Evolutionary conservation across 2,113 vertebrate species (phyloP), one percentile per base, ranked within the genome.

Genomic region (Nasalis larvatus): DNA sequence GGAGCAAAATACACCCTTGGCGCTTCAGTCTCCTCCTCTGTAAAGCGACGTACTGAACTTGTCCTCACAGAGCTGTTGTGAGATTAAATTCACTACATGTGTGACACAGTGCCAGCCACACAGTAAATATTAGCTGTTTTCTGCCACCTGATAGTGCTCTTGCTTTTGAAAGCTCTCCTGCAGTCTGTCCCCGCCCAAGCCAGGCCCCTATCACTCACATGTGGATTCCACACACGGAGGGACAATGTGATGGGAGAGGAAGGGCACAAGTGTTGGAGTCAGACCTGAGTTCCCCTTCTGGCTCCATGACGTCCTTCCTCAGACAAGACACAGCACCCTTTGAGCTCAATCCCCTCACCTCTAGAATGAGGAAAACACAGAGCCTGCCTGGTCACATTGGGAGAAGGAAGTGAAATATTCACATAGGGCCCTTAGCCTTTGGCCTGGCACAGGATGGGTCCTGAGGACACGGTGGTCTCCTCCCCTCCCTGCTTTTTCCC

Each of bases 221-320:
- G n/a, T 40, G 56, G 66, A 47, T 45, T 16, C 69, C 20, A 5
- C 35, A 60, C 85, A 60, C 1, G 42, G 47, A 68, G n/a, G 21
- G 76, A 76, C 0, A 0, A 76, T 0, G 0, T 2, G 49, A 81
- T 0, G 10, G 27, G 8, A 83, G 6, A 12, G 68, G 68, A 77
- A 78, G 47, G 20, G 12, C 40, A 54, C n/a, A 42, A 49, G 54
- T 40, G 47, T 25, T 21, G 71, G 82, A 47, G 73, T 25, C 68
- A 45, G 76, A 58, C 4, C n/a, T 4, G 49, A 63, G 17, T n/a
- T 49, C 25, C 68, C 25, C 42, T 45, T 86, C 74, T 4, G 37
- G 49, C 11, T 77, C 80, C 37, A 35, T 69, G 56, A 32, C 66
- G 35, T 40, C 40, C 54, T 56, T 91, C 40, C 77, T 52, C 6